Evolutionary conservation across 2,888 invertebrate genomes (phyloP), one percentile per base, ranked within the genome.

Genomic region (Spatulosminthurus flaviceps): DNA sequence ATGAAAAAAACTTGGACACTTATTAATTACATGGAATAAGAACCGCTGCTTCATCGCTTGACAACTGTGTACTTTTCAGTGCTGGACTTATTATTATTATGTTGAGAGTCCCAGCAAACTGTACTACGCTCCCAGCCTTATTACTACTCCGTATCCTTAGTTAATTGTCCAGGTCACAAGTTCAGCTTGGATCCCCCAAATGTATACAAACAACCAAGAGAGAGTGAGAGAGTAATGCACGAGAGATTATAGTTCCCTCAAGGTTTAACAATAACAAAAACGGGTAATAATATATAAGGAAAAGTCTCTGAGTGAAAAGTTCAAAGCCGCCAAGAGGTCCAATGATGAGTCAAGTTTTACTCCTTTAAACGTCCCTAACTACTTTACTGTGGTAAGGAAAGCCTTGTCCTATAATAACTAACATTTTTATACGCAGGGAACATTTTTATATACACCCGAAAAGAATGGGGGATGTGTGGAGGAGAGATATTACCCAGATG

Each of bases 161-260:
- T 73, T 73, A 76, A 76, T 76, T 76, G 76, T 42, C 61, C 64
- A 76, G 76, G 76, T 76, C 76, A 76, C 43, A 51, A 75, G 76
- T 66, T 76, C 66, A 76, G 19, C 13, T 41, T 34, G 9, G 34
- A 41, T 41, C 41, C 70, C 70, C 41, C 70, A 13, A 43, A 42
- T 22, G 72, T 61, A 19, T 60, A 64, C 64, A 64, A 64, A 64
- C 64, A 64, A 13, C 51, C 51, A 16, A 19, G 51, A n/a, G n/a
- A n/a, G n/a, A n/a, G n/a, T n/a, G n/a, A 51, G n/a, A 51, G 51
- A 51, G 51, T 51, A 51, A 51, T 51, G 51, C n/a, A 19, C 51
- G 51, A 51, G 9, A 51, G 51, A 51, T 51, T 51, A n/a, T n/a
- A 51, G 51, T 51, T 51, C 51, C 51, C n/a, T 9, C 1, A 51